Conservation (phyloP, 2,797 vertebrate genomes). For the Benthosema pterotum region DNA sequence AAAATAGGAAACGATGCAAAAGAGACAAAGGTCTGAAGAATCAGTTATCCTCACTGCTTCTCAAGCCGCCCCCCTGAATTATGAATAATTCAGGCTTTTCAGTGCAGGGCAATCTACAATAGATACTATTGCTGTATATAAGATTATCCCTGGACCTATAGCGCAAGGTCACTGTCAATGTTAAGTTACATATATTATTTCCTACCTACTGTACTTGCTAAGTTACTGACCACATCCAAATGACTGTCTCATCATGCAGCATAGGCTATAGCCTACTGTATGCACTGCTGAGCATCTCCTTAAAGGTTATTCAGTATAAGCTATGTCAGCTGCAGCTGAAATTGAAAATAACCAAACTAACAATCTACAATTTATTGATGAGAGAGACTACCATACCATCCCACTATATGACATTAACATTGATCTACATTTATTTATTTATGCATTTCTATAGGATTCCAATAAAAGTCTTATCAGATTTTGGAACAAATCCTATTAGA, state of each 20-base stretch:
- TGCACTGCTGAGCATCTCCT: too few species aligned
- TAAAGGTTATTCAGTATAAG: too few species aligned
- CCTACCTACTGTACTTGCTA: not conserved
- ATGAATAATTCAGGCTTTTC: slow-evolving; percentile 76
- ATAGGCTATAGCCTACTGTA: too few species aligned
- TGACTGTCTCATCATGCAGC: not conserved
- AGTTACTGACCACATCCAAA: not conserved
- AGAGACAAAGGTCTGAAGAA: slow-evolving; percentile 74
- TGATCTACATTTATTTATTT: too few species aligned
- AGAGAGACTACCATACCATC: too few species aligned
- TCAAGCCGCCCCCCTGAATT: slow-evolving; percentile 60
- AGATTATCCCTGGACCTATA: slow-evolving; percentile 45
- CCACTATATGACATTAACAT: too few species aligned
- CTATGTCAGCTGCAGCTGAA: too few species aligned
- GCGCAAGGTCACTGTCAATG: slow-evolving; percentile 34
- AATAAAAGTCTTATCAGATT: too few species aligned
- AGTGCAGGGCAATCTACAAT: slow-evolving; percentile 49
- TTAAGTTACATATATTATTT: slow-evolving; percentile 20
- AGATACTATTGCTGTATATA: slow-evolving; percentile 38
- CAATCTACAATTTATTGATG: too few species aligned
- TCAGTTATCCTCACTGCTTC: slow-evolving; percentile 67
- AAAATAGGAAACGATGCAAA: slow-evolving; percentile 4
- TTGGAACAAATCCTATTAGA: too few species aligned
- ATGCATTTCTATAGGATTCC: too few species aligned
- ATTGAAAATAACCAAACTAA: too few species aligned